These are phyloP conservation scores for Amblyjoppa fuscipennis DNA, from an alignment of 2,888 invertebrate species.

Conservation along the genomic window DNA sequence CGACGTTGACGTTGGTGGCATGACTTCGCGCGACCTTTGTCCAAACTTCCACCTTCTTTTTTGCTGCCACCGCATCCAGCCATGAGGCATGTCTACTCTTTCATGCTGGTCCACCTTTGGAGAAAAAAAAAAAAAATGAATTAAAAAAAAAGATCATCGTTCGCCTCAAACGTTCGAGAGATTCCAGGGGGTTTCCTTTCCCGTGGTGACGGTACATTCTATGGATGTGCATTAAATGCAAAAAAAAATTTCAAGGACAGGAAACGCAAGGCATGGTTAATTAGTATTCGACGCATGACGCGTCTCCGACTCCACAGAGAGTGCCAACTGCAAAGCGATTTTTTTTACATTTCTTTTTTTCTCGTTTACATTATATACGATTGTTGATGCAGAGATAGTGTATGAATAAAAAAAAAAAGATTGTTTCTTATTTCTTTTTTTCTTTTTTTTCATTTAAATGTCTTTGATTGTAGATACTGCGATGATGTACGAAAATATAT, in stretches of 20 bases:
- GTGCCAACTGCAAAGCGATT: background rate
- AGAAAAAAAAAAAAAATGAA: slow-evolving; percentile 25
- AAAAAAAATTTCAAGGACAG: slow-evolving; percentile 69
- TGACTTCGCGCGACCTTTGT: slow-evolving; percentile 77
- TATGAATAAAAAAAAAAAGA: background rate
- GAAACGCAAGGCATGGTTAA: slow-evolving; percentile 58
- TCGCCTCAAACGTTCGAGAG: background rate
- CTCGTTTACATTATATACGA: slow-evolving; percentile 6
- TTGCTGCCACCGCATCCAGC: slow-evolving; percentile 81
- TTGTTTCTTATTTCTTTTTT: no score
- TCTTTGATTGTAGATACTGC: no score
- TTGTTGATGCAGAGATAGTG: background rate
- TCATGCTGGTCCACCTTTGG: slow-evolving; percentile 80
- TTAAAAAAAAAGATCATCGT: slow-evolving; percentile 3
- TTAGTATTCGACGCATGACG: slow-evolving; percentile 57
- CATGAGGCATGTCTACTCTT: slow-evolving; percentile 83
- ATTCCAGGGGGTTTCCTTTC: background rate
- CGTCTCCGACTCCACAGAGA: slow-evolving; percentile 16
- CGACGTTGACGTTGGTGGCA: slow-evolving; percentile 74
- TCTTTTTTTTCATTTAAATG: no score
- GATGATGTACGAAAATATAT: no score
- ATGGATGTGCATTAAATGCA: slow-evolving; percentile 28
- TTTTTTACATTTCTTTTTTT: background rate
- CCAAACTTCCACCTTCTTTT: slow-evolving; percentile 81
- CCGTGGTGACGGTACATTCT: background rate